Percentiles rank a stretch among this genome's conserved stretches.
These are phyloP conservation scores for Oxytorus armatus DNA, from an alignment of 2,888 invertebrate species.

Conservation along the genomic window DNA sequence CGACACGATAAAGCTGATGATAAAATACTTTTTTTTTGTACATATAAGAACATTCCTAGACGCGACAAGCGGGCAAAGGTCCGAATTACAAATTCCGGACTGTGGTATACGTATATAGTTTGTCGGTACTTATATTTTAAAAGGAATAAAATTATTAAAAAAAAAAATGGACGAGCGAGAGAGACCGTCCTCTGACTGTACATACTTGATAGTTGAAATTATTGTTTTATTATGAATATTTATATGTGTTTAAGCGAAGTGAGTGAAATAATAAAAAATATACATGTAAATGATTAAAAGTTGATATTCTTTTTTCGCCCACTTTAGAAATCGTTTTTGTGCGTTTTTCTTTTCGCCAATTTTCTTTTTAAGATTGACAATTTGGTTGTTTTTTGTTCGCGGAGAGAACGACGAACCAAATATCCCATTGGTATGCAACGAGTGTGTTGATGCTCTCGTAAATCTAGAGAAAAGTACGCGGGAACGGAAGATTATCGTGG, in stretches of 20 bases:
- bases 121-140: conserved; percentile 18
- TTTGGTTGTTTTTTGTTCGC: neutral
- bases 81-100: neutral
- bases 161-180: conserved; percentile 1
- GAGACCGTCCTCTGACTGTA: conserved; percentile 24
- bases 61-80: conserved; percentile 52
- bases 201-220: conserved; percentile 39
- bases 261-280: conserved; percentile 31
- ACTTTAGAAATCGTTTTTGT: neutral
- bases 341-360: neutral
- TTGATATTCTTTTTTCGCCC: neutral
- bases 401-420: neutral
- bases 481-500: conserved; percentile 16
- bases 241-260: conserved; percentile 42
- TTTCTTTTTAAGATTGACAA: neutral
- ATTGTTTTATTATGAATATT: conserved; percentile 55
- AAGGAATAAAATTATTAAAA: neutral
- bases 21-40: conserved; percentile 16
- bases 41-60: conserved; percentile 76
- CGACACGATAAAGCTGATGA: too few relatives aligned
- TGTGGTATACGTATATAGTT: conserved; percentile 8
- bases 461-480: conserved; percentile 17
- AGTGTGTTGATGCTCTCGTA: conserved; percentile 18
- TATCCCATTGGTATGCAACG: conserved; percentile 12
- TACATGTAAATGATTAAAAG: conserved; percentile 15